Evolutionary conservation across 2,113 vertebrate species (phyloP), one percentile per base, ranked within the genome.

Genomic region (Ptilorrhoa leucosticta): DNA sequence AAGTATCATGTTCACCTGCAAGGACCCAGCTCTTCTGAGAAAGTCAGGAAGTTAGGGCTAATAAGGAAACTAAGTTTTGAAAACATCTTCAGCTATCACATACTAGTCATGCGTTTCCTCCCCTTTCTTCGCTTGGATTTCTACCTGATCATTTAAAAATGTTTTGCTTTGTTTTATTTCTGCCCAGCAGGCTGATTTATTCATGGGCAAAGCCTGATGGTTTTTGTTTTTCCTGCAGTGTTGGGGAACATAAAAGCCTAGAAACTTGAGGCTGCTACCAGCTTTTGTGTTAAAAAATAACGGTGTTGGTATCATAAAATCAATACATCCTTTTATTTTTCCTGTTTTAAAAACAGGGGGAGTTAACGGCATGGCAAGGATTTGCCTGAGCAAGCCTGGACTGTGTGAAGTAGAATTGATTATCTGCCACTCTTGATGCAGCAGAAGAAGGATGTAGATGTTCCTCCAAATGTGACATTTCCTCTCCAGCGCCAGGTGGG

Each of bases 201-300:
- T 81, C 10, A n/a, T 57, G 39, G 27, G 12, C 10, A 63, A 84
- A 90, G 18, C 35, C 48, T 60, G 8, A 54, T 11, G 12, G 2
- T 22, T 65, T 69, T 82, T 71, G 30, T 24, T 89, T 71, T 77
- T 77, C 14, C 70, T 89, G 20, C 28, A 65, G 5, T 3, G 2
- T 8, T 84, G 47, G 50, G 6, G 30, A 60, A 30, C 6, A 33
- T 28, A 64, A 63, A 90, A 92, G 15, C 35, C 44, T 22, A 37
- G 11, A 71, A 89, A 42, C 21, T 18, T 27, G 37, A 72, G 19
- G 45, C 31, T 90, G 9, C 35, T 56, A 11, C 64, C 8, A 50
- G 11, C 65, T 86, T 76, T 81, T 73, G 31, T 81, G 51, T 75
- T 47, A 66, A 91, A 89, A 93, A 86, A 57, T 70, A 22, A 37